Conservation (phyloP, 2,113 vertebrate species). For the Muntiacus muntjak region DNA sequence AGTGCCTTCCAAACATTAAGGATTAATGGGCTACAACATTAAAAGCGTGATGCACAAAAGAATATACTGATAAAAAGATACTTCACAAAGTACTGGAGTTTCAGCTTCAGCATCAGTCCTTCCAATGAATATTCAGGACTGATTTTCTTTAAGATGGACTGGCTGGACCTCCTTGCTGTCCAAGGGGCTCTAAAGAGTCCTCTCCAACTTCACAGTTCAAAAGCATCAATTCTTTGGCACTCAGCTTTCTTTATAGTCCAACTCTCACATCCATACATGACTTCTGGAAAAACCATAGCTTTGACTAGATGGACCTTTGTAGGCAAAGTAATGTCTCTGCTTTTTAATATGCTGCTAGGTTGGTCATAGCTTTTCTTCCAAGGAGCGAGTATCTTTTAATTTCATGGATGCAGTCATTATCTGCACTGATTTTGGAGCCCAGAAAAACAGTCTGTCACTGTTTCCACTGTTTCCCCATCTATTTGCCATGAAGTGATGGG, state of each 20-base stretch:
- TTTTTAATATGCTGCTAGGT: background rate
- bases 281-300: background rate
- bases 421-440: background rate
- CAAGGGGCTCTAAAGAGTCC: background rate
- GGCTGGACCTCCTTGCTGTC: background rate
- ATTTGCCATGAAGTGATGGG: background rate
- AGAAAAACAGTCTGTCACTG: rapidly evolving
- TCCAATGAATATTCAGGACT: background rate
- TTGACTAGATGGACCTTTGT: background rate
- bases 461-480: background rate
- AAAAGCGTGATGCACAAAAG: background rate
- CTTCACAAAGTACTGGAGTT: background rate
- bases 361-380: background rate
- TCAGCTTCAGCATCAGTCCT: background rate
- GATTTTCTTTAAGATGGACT: background rate
- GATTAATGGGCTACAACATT: background rate
- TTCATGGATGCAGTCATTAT: background rate
- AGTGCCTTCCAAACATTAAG: background rate
- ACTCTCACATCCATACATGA: background rate
- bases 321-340: background rate
- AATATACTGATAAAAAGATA: background rate
- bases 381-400: background rate
- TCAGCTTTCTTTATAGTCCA: background rate
- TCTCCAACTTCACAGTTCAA: background rate
- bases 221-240: background rate